phyloP scores from a whole-genome alignment of 2,797 vertebrate genomes.

The Schizothorax lantsangensis region DNA sequence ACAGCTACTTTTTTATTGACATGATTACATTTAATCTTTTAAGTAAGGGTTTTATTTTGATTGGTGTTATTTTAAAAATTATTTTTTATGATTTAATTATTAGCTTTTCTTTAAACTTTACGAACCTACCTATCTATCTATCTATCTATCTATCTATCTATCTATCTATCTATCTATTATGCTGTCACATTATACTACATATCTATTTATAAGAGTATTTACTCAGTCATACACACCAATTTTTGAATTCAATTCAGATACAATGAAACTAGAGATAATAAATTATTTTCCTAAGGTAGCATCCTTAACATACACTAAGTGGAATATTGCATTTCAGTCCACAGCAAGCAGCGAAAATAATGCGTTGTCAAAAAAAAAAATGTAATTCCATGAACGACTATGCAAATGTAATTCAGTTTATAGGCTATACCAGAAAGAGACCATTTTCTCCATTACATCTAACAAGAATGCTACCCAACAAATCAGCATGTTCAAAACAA shows the following conservation, averaged over 20 bases:
- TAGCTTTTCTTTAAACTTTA: no score
- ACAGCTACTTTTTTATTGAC: background rate
- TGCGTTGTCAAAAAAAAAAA: background rate
- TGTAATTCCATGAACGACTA: background rate
- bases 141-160: background rate
- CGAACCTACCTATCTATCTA: no score
- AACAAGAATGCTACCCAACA: background rate
- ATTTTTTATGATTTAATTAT: background rate
- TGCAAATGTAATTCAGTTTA: background rate
- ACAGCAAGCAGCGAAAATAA: background rate
- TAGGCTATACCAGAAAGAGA: background rate
- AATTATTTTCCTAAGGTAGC: background rate
- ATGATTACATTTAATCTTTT: no score
- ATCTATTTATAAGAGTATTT: background rate
- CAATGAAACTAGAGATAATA: background rate
- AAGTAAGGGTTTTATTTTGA: background rate
- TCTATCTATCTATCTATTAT: background rate
- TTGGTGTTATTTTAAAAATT: background rate
- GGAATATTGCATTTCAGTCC: background rate
- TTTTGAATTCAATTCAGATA: background rate
- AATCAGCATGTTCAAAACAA: slow-evolving; percentile 5
- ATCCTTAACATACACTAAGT: background rate
- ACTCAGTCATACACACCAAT: background rate
- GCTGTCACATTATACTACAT: background rate
- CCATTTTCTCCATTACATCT: background rate